Conservation (phyloP, 2,888 invertebrate species). For the Apotomis turbidana region DNA sequence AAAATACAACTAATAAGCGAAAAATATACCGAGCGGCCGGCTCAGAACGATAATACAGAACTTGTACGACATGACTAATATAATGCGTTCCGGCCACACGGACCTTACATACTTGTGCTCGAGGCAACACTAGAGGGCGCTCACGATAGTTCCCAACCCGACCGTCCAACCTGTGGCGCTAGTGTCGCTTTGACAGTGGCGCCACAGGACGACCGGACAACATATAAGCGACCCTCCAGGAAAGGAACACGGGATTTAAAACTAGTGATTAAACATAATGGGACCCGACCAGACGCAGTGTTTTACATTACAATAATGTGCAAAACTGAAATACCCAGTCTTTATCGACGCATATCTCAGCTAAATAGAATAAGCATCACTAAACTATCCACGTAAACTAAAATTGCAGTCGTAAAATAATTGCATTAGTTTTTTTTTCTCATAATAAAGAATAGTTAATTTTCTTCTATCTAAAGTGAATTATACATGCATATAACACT, state of each 20-base stretch:
- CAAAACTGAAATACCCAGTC: slow-evolving; percentile 48
- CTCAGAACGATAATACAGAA: slow-evolving; percentile 57
- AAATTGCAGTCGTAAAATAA: slow-evolving; percentile 61
- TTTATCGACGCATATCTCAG: slow-evolving; percentile 51
- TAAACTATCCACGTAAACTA: slow-evolving; percentile 39
- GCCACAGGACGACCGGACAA: neutral
- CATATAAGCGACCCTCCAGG: slow-evolving; percentile 1
- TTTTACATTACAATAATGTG: slow-evolving; percentile 33
- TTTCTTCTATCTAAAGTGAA: slow-evolving; percentile 74
- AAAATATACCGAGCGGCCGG: slow-evolving; percentile 43
- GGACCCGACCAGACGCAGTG: slow-evolving; percentile 49
- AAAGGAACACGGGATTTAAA: slow-evolving; percentile 19
- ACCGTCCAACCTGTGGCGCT: slow-evolving; percentile 1
- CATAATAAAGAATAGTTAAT: slow-evolving; percentile 42
- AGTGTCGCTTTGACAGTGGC: neutral
- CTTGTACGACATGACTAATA: slow-evolving; percentile 68
- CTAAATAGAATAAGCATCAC: slow-evolving; percentile 51
- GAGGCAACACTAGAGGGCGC: neutral
- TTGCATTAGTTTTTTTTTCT: slow-evolving; percentile 51
- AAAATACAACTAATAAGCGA: slow-evolving; percentile 54
- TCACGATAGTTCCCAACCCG: neutral
- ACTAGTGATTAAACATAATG: slow-evolving; percentile 21
- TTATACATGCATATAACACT: slow-evolving; percentile 69
- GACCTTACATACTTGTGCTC: slow-evolving; percentile 33
- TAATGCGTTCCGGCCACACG: slow-evolving; percentile 51